Percentiles rank a stretch among this genome's conserved stretches.
phyloP scores from a whole-genome alignment of 2,113 vertebrate species.

The Bolborhynchus lineola region DNA sequence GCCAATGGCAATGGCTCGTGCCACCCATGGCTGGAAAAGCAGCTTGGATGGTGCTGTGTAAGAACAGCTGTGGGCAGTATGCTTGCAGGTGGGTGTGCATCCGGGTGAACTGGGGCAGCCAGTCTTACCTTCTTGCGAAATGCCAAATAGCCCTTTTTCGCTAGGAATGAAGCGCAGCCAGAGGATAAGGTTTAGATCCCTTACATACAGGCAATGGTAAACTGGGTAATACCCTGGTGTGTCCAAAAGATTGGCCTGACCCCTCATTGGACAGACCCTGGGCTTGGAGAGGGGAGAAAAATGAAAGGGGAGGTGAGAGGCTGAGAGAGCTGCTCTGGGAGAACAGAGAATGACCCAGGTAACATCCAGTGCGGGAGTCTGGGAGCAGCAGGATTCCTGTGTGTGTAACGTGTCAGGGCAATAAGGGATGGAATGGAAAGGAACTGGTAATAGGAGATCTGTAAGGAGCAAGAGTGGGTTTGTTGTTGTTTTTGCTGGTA shows the following conservation, averaged over 20 bases:
- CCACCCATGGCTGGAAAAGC: background rate
- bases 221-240: background rate
- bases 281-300: background rate
- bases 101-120: background rate
- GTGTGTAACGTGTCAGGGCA: rapidly evolving
- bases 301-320: background rate
- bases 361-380: background rate
- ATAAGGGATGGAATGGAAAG: background rate
- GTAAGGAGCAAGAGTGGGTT: background rate
- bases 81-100: background rate
- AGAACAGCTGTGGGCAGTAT: background rate
- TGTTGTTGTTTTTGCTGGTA: background rate
- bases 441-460: background rate
- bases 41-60: background rate
- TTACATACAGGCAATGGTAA: background rate
- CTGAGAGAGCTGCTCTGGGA: background rate
- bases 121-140: background rate
- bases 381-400: background rate
- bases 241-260: background rate
- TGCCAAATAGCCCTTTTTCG: background rate
- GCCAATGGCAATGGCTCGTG: background rate
- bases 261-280: background rate
- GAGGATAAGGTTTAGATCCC: background rate
- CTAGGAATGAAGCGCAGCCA: background rate
- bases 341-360: background rate